Conservation (phyloP, 2,888 invertebrate species). For the Drosophila melanocephala region DNA sequence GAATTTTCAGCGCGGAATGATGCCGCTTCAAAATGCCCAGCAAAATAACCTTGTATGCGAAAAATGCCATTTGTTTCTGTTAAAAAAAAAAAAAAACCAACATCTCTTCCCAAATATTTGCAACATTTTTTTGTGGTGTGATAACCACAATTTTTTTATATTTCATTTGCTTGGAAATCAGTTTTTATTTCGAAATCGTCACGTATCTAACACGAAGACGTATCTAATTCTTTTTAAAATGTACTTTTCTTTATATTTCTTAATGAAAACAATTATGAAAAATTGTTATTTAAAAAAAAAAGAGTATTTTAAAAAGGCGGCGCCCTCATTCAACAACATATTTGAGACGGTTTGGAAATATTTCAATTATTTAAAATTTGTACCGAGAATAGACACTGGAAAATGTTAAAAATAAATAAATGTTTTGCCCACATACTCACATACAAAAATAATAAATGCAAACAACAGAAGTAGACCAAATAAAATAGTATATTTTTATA, state of each 20-base stretch:
- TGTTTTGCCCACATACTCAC: not conserved
- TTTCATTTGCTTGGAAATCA: conserved; percentile 26
- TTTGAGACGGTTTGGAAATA: conserved; percentile 13
- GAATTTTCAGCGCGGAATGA: conserved; percentile 26
- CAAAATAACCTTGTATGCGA: conserved; percentile 44
- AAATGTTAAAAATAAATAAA: conserved; percentile 11
- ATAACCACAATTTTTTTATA: conserved; percentile 1
- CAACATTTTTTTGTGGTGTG: conserved; percentile 5
- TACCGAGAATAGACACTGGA: conserved; percentile 11
- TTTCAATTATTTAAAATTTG: conserved; percentile 14
- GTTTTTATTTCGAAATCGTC: conserved; percentile 1
- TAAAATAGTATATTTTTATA: conserved; percentile 31
- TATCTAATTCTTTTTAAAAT: not conserved
- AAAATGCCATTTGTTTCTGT: conserved; percentile 52
- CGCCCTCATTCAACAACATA: not conserved
- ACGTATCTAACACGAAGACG: not conserved
- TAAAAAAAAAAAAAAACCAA: conserved; percentile 10
- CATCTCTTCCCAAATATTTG: conserved; percentile 12
- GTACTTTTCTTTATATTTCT: conserved; percentile 13
- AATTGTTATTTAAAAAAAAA: conserved; percentile 35
- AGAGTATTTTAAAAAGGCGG: not conserved
- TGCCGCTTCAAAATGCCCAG: conserved; percentile 40
- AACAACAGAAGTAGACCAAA: not conserved
- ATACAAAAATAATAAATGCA: conserved; percentile 6
- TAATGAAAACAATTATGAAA: conserved; percentile 27